phyloP scores from a whole-genome alignment of 2,113 vertebrate genomes.

The Platichthys flesus region DNA sequence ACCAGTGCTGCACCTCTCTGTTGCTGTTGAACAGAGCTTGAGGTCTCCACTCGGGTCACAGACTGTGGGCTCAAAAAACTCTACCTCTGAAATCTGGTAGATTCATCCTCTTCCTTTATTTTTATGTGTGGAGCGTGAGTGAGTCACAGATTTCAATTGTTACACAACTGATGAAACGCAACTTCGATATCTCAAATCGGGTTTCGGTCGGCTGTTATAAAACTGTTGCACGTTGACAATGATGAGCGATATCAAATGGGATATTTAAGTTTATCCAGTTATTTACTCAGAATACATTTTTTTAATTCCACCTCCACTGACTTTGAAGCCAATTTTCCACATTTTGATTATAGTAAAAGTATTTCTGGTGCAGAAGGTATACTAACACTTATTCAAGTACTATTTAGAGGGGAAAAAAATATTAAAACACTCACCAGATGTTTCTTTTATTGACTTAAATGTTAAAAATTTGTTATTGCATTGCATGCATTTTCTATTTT shows the following conservation, averaged over 20 bases:
- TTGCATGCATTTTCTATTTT: no score
- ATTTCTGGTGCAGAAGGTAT: neutral
- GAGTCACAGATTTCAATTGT: slow-evolving; percentile 26
- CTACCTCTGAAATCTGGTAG: neutral
- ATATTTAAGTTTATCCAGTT: neutral
- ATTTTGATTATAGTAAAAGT: neutral
- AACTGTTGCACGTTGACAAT: no score
- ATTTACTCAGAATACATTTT: neutral
- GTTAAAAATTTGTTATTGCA: no score
- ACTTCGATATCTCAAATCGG: no score
- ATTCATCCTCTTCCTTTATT: neutral
- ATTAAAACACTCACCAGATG: no score
- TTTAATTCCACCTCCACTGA: neutral
- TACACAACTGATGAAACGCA: slow-evolving; percentile 18
- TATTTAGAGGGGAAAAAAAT: no score
- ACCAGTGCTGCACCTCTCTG: neutral
- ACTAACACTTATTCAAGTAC: neutral
- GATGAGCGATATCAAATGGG: neutral
- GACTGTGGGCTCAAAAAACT: neutral
- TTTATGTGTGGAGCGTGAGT: neutral
- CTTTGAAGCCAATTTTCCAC: neutral
- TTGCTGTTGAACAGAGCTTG: neutral
- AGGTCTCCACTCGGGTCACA: neutral
- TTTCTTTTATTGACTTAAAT: no score
- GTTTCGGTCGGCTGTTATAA: no score